Evolutionary conservation across 2,113 vertebrate species (phyloP).

Genomic region (Alethe diademata): DNA sequence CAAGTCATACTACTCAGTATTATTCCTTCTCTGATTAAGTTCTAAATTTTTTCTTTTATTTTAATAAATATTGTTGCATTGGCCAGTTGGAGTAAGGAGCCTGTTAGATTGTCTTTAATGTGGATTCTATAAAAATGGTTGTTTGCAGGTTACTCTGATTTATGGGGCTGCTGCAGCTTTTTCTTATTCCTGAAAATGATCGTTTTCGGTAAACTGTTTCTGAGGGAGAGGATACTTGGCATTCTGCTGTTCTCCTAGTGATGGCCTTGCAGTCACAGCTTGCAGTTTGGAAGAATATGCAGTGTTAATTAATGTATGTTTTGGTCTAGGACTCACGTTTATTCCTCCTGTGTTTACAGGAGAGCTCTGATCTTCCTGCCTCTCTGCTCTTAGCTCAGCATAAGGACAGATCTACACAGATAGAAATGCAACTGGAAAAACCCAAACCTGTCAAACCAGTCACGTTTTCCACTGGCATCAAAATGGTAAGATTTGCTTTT

Average conservation of each 20-base stretch:
- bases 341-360: constrained; percentile 74
- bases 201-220: constrained; percentile 49
- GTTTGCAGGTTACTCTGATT: constrained; percentile 72
- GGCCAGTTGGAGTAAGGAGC: constrained; percentile 63
- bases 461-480: constrained; percentile 95
- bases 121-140: constrained; percentile 74
- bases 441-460: constrained; percentile 88
- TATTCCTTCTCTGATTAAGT: constrained; percentile 71
- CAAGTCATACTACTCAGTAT: constrained; percentile 67
- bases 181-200: constrained; percentile 70
- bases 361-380: constrained; percentile 91
- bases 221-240: constrained; percentile 1
- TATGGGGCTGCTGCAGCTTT: constrained; percentile 66
- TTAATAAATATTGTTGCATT: constrained; percentile 65
- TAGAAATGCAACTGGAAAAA: constrained; percentile 91
- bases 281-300: neutral
- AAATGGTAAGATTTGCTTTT: constrained; percentile 83
- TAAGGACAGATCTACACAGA: constrained; percentile 88
- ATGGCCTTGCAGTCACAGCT: constrained; percentile 13
- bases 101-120: constrained; percentile 72
- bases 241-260: neutral
- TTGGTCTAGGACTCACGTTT: constrained; percentile 9
- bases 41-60: constrained; percentile 49
- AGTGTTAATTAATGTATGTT: neutral
- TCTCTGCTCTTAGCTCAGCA: constrained; percentile 92